phyloP scores from a whole-genome alignment of 2,113 vertebrate species.

The Pygoscelis adeliae region DNA sequence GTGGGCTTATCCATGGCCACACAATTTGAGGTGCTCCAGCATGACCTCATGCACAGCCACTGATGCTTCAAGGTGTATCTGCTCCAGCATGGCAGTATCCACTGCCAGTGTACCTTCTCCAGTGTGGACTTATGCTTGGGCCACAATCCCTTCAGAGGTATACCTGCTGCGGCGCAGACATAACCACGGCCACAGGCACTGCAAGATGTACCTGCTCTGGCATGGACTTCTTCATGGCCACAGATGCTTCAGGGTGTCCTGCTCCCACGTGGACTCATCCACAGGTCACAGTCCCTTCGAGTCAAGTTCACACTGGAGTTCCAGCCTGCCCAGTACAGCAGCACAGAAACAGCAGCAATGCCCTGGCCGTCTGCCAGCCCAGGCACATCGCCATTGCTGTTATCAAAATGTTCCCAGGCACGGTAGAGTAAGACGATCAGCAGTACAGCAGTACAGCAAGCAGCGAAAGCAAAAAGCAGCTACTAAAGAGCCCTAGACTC shows the following conservation, averaged over 20 bases:
- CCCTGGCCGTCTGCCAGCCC: neutral
- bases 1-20: neutral
- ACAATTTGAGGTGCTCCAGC: neutral
- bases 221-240: neutral
- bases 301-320: rapidly evolving
- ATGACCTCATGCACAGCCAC: neutral
- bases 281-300: neutral
- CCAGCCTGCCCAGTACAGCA: neutral
- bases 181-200: rapidly evolving
- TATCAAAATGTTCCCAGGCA: neutral
- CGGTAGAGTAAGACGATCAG: neutral
- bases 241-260: neutral
- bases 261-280: rapidly evolving
- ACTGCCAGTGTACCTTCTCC: neutral
- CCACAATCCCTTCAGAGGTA: neutral
- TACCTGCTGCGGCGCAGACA: neutral
- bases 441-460: neutral
- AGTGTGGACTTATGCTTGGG: neutral
- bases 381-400: neutral
- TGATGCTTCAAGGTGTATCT: neutral
- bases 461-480: neutral
- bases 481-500: neutral
- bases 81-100: too few relatives aligned
- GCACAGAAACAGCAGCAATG: neutral
- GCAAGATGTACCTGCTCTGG: neutral